These are phyloP conservation scores for Rutilus rutilus DNA, from an alignment of 2,113 vertebrate species.

Conservation along the genomic window DNA sequence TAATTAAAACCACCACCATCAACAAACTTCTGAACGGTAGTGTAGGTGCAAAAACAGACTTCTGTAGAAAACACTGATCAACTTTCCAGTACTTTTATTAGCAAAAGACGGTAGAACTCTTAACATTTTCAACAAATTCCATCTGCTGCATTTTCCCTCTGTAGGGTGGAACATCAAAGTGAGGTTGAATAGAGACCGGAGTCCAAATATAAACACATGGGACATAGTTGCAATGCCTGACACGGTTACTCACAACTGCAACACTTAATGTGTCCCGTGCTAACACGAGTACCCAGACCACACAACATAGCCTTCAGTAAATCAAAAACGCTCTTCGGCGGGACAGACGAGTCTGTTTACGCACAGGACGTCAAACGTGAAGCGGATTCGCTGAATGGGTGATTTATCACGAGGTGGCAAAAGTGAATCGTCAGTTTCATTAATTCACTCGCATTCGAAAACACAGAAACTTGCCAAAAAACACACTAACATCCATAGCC, in stretches of 20 bases:
- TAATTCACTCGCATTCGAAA: neutral
- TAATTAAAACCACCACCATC: no score
- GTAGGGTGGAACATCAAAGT: conserved; percentile 8
- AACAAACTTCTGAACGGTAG: neutral
- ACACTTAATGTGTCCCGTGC: conserved; percentile 8
- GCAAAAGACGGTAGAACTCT: no score
- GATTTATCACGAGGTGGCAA: conserved; percentile 11
- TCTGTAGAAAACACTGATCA: neutral
- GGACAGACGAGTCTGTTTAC: neutral
- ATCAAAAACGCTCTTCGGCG: neutral
- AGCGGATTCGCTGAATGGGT: neutral
- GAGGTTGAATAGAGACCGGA: conserved; percentile 19
- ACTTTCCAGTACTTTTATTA: neutral
- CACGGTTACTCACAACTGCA: conserved; percentile 30
- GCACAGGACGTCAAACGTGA: neutral
- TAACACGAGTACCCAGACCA: conserved; percentile 22
- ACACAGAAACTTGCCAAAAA: conserved; percentile 22
- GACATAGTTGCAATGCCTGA: conserved; percentile 39
- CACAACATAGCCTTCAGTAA: conserved; percentile 17
- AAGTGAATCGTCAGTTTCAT: neutral
- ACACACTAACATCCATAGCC: conserved; percentile 14
- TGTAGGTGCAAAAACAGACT: neutral
- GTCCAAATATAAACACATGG: conserved; percentile 49
- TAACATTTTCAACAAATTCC: conserved; percentile 3
- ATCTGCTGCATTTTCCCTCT: neutral